Percentiles rank a stretch among this genome's conserved stretches.
phyloP scores from a whole-genome alignment of 2,797 vertebrate genomes.

The Philypnodon macrostomus region DNA sequence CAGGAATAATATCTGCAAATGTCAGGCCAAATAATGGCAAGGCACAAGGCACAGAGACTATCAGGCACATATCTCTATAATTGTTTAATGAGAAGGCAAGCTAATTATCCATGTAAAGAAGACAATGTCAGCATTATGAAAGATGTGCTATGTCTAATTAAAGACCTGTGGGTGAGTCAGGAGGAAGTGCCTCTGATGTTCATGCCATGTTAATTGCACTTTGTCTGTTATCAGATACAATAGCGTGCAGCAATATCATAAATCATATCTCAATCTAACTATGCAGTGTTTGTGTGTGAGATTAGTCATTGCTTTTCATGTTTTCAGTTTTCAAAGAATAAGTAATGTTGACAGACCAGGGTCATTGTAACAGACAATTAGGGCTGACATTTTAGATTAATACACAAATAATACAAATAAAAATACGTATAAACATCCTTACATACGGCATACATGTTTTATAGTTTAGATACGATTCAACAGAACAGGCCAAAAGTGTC shows the following conservation, averaged over 20 bases:
- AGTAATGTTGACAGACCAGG: background rate
- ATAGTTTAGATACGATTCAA: too few species aligned
- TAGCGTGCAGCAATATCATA: background rate
- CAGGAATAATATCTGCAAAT: slow-evolving; percentile 24
- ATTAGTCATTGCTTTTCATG: too few species aligned
- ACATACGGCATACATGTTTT: too few species aligned
- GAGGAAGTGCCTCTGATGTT: slow-evolving; percentile 4
- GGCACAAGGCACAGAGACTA: slow-evolving; percentile 24
- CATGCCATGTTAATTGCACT: slow-evolving; percentile 11
- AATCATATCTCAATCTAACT: background rate
- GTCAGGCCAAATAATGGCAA: slow-evolving; percentile 24
- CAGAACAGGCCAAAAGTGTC: too few species aligned
- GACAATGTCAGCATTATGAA: slow-evolving; percentile 27
- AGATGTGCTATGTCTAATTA: slow-evolving; percentile 25
- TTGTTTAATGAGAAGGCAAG: slow-evolving; percentile 34
- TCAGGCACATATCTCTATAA: slow-evolving; percentile 33
- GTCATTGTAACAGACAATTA: too few species aligned
- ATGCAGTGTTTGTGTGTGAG: background rate
- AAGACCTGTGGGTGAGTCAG: slow-evolving; percentile 17
- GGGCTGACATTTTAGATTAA: too few species aligned
- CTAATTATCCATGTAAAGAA: slow-evolving; percentile 44
- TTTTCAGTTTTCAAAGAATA: too few species aligned
- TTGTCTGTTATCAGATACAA: slow-evolving; percentile 17
- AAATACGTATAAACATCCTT: too few species aligned
- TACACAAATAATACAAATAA: too few species aligned